phyloP scores from a whole-genome alignment of 2,797 vertebrate species.

The Coregonus sp. region DNA sequence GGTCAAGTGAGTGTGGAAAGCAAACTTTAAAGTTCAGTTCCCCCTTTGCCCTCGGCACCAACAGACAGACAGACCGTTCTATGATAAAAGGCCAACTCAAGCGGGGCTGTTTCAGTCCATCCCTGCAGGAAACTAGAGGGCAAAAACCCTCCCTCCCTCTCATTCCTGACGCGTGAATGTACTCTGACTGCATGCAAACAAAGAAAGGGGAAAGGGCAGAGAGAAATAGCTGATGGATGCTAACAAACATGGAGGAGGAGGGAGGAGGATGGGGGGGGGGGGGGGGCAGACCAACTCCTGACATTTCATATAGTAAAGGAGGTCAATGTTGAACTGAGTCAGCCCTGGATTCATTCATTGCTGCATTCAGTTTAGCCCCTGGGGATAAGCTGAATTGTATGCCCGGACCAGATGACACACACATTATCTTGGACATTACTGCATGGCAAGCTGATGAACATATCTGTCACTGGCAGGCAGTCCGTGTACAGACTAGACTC shows the following conservation, averaged over 20 bases:
- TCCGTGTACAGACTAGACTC: neutral
- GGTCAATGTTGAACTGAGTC: neutral
- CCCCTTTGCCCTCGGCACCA: too few relatives aligned
- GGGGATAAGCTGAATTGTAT: neutral
- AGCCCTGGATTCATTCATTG: neutral
- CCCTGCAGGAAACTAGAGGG: too few relatives aligned
- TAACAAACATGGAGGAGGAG: neutral
- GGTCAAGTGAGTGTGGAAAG: too few relatives aligned
- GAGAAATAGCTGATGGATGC: too few relatives aligned
- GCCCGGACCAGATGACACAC: neutral
- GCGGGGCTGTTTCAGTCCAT: too few relatives aligned
- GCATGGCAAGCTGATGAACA: neutral
- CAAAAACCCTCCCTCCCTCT: too few relatives aligned
- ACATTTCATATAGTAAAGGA: neutral
- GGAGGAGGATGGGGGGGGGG: neutral
- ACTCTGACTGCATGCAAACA: too few relatives aligned
- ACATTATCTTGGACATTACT: constrained; percentile 6
- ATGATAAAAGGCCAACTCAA: too few relatives aligned
- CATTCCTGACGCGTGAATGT: too few relatives aligned
- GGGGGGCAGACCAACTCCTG: neutral
- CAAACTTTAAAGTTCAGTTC: too few relatives aligned
- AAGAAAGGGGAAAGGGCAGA: too few relatives aligned
- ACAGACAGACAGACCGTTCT: too few relatives aligned
- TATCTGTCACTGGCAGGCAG: neutral
- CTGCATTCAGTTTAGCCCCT: neutral